These are phyloP conservation scores for Drymodes brunneopygia DNA, from an alignment of 2,113 vertebrate genomes.

Conservation along the genomic window DNA sequence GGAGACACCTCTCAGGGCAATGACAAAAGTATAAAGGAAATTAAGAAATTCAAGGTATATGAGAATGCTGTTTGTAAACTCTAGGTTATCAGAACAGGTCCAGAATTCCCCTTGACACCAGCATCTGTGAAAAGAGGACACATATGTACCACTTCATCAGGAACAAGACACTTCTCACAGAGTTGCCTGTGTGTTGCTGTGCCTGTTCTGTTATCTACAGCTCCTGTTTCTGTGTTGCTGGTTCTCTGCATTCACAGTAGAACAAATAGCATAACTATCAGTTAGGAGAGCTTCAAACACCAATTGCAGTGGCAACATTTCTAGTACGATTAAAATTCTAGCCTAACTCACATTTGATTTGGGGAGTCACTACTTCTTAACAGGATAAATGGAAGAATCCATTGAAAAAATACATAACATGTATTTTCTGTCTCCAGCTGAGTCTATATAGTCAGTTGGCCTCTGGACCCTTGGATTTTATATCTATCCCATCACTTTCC, in stretches of 20 bases:
- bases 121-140: not conserved
- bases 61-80: not conserved
- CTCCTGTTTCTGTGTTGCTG: not conserved
- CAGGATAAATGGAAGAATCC: slow-evolving; percentile 63
- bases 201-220: not conserved
- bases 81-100: not conserved
- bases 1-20: not conserved
- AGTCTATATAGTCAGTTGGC: slow-evolving; percentile 55
- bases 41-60: not conserved
- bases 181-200: fast-evolving
- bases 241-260: slow-evolving; percentile 33
- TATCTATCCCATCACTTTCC: slow-evolving; percentile 57
- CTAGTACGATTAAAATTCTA: slow-evolving; percentile 60
- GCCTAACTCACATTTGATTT: slow-evolving; percentile 66
- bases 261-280: slow-evolving; percentile 54
- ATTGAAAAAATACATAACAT: slow-evolving; percentile 60
- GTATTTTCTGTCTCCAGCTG: slow-evolving; percentile 65
- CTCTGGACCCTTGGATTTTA: slow-evolving; percentile 61
- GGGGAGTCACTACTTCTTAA: slow-evolving; percentile 57
- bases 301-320: slow-evolving; percentile 37
- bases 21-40: not conserved
- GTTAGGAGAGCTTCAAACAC: slow-evolving; percentile 39
- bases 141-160: not conserved
- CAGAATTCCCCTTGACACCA: not conserved
- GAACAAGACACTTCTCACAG: not conserved